phyloP scores from a whole-genome alignment of 2,113 vertebrate species.

The Ammodytes marinus region DNA sequence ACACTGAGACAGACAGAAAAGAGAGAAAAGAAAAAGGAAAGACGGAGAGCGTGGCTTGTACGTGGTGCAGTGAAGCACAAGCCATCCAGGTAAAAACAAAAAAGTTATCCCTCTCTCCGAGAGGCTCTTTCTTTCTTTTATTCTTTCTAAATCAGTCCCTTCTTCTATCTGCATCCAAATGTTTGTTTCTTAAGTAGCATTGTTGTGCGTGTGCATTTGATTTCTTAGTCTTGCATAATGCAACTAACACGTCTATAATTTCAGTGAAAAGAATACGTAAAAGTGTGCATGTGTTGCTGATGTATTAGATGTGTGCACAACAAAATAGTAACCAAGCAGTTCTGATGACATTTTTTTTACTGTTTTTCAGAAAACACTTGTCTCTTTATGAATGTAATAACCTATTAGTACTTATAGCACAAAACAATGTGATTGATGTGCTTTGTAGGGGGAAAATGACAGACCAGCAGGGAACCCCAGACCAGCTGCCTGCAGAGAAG shows the following conservation, averaged over 20 bases:
- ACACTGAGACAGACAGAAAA: constrained; percentile 66
- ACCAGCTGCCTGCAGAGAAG: constrained; percentile 89
- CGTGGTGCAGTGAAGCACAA: constrained; percentile 72
- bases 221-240: constrained; percentile 1
- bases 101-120: constrained; percentile 7
- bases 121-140: constrained; percentile 2
- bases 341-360: background rate
- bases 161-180: constrained; percentile 18
- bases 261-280: background rate
- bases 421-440: constrained; percentile 21
- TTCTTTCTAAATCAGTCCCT: background rate
- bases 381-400: background rate
- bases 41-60: constrained; percentile 64
- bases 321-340: background rate
- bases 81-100: constrained; percentile 73
- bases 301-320: background rate
- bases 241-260: background rate
- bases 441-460: constrained; percentile 82
- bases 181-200: background rate
- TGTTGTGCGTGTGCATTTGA: background rate
- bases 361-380: constrained; percentile 6
- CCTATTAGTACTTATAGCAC: background rate
- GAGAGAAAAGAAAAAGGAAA: constrained; percentile 61
- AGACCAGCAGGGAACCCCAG: constrained; percentile 86
- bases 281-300: constrained; percentile 17